Percentiles rank a stretch among this genome's conserved stretches.
Evolutionary conservation across 2,888 invertebrate species (phyloP).

Genomic region (Galerucella nymphaeae): DNA sequence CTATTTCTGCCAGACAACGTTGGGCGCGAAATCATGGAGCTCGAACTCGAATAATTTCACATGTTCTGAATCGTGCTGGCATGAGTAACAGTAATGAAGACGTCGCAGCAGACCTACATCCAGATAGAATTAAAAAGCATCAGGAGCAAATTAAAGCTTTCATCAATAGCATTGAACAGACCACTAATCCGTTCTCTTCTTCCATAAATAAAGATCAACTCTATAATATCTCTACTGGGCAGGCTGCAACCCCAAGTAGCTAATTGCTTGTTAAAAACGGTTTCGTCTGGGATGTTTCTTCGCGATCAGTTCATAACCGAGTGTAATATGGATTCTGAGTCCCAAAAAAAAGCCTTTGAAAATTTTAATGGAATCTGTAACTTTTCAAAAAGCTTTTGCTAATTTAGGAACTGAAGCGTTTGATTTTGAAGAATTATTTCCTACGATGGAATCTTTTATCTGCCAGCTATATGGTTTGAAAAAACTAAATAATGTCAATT

Average conservation of each 20-base stretch:
- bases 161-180: constrained; percentile 9
- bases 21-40: constrained; percentile 49
- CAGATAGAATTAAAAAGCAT: constrained; percentile 21
- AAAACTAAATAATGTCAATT: too few species aligned
- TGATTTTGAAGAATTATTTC: too few species aligned
- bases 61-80: constrained; percentile 36
- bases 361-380: too few species aligned
- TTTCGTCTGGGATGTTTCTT: constrained; percentile 21
- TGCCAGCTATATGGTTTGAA: too few species aligned
- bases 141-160: constrained; percentile 21
- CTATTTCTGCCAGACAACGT: constrained; percentile 48
- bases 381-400: too few species aligned
- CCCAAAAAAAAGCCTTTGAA: too few species aligned
- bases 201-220: constrained; percentile 23
- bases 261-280: constrained; percentile 15
- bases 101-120: constrained; percentile 40
- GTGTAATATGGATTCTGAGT: constrained; percentile 35
- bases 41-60: constrained; percentile 43
- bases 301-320: constrained; percentile 37
- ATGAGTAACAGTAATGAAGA: constrained; percentile 33
- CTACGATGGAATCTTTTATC: too few species aligned
- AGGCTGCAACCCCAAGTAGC: constrained; percentile 21
- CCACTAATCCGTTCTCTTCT: constrained; percentile 25
- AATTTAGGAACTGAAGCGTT: too few species aligned
- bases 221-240: constrained; percentile 33